Base-by-base conservation (phyloP, 2,113 vertebrate genomes). In the Nerophis ophidion region DNA sequence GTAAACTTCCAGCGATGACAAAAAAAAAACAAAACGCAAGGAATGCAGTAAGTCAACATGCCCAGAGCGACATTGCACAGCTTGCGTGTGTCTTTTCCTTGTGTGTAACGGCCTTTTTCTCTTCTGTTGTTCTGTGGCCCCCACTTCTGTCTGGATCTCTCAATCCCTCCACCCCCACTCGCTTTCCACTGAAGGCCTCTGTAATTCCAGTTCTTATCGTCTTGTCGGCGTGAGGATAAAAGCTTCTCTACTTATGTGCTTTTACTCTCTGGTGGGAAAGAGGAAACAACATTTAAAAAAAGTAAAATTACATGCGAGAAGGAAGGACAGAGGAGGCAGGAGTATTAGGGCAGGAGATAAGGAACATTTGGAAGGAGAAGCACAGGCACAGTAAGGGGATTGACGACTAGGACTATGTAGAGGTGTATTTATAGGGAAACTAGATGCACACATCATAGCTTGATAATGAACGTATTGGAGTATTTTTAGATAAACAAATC, bases 191-290 rank as follows among this genome's bases (percentile, higher is more conserved):
- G 77, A 82, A 81, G 74, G 81, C 72, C 65, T 73, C 80, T 79
- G 74, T 82, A 81, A 85, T 85, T 85, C 80, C 77, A 81, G 82
- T 85, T 87, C 83, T 85, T 84, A 85, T 84, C 81, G 84, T 63
- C 76, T 78, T 55, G 50, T 72, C 44, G 40, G 68, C 33, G 60
- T 33, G 59, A 69, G 83, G 63, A 82, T 78, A 76, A 82, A 80
- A 81, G 78, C 74, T 70, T 70, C 80, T 80, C 83, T 82, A 68
- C 81, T 83, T 77, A 71, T 77, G 74, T 73, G 79, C 63, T 75
- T 51, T 61, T 68, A 54, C 72, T 73, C 72, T 81, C 81, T 72
- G 62, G 10, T 6, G 51, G 80, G 81, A 71, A 70, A 71, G 65
- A 45, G 59, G 59, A 74, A 66, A 80, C 72, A 80, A 81, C 69